Percentiles rank a stretch among this genome's conserved stretches.
phyloP scores from a whole-genome alignment of 2,888 invertebrate genomes.

The Epirrita christyi region DNA sequence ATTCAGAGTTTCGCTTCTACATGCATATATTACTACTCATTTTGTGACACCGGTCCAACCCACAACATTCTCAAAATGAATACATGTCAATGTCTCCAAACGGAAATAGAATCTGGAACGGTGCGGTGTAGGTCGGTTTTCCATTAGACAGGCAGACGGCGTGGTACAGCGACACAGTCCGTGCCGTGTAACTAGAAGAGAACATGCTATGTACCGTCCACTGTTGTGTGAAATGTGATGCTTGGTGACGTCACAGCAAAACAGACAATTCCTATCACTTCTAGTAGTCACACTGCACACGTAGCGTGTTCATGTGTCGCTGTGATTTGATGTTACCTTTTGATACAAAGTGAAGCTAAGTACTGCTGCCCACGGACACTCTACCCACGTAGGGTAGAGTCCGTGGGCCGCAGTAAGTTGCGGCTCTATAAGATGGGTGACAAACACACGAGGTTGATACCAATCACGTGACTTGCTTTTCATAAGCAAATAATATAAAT shows the following conservation, averaged over 20 bases:
- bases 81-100: constrained; percentile 66
- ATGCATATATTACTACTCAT: neutral
- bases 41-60: constrained; percentile 15
- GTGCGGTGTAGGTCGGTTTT: constrained; percentile 20
- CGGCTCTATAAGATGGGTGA: too few species aligned
- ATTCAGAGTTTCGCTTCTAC: neutral
- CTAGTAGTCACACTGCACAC: too few species aligned
- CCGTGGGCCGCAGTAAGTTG: too few species aligned
- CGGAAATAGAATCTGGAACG: constrained; percentile 65
- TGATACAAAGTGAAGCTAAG: too few species aligned
- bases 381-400: too few species aligned
- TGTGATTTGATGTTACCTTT: too few species aligned
- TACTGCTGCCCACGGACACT: too few species aligned
- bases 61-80: constrained; percentile 53
- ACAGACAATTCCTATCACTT: neutral
- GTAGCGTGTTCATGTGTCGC: too few species aligned
- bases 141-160: constrained; percentile 8
- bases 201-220: neutral
- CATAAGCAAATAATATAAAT: too few species aligned
- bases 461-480: too few species aligned
- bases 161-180: constrained; percentile 2
- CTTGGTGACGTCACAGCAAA: neutral
- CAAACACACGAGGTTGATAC: too few species aligned
- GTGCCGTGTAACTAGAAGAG: neutral
- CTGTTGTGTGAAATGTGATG: neutral